Conservation (phyloP, 2,113 vertebrate genomes). For the Tragulus kanchil region DNA sequence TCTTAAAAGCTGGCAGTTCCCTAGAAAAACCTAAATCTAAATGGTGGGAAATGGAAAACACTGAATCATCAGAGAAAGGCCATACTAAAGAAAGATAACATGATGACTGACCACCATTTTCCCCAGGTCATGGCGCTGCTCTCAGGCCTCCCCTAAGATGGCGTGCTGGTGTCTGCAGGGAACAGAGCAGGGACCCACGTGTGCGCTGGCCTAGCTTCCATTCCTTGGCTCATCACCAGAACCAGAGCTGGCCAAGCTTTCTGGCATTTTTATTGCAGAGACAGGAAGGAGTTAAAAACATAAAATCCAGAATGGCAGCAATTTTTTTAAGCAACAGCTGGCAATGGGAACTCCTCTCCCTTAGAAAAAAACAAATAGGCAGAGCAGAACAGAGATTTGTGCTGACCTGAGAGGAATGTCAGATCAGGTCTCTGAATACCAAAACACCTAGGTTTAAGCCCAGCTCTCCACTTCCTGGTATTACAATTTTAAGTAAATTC, state of each 20-base stretch:
- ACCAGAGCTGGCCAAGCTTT: neutral
- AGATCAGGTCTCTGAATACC: neutral
- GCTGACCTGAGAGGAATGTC: neutral
- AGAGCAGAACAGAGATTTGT: neutral
- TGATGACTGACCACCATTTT: neutral
- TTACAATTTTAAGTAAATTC: neutral
- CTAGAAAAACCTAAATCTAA: neutral
- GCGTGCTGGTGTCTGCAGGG: neutral
- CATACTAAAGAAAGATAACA: neutral
- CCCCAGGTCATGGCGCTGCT: neutral
- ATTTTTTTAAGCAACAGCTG: neutral
- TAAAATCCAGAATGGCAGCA: neutral
- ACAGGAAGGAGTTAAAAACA: neutral
- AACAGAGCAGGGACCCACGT: accelerated
- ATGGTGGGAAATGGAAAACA: neutral
- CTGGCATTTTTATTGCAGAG: neutral
- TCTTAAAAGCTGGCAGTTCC: neutral
- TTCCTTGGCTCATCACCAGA: neutral
- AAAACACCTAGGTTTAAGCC: neutral
- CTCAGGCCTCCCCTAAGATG: neutral
- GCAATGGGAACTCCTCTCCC: neutral
- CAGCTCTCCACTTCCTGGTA: accelerated
- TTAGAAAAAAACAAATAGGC: neutral
- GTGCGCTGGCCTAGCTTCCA: accelerated
- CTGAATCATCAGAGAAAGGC: neutral